A percentile compares a stretch with the other conserved stretches of the same genome.
Conservation (phyloP, 2,888 invertebrate genomes). For the Chaetogeoica ovagalla region DNA sequence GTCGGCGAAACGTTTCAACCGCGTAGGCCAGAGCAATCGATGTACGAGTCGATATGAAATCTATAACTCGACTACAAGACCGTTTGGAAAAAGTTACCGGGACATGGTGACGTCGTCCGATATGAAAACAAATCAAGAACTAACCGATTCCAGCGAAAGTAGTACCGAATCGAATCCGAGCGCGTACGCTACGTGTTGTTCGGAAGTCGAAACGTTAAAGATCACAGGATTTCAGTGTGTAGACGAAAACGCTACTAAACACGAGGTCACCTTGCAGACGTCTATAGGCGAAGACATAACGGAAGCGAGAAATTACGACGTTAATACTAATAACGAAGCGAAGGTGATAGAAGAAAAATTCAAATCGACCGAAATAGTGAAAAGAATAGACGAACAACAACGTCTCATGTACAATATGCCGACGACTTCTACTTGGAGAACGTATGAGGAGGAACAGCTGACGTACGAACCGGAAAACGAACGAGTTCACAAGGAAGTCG, state of each 20-base stretch:
- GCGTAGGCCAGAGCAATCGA: slow-evolving; percentile 31
- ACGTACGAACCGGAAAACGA: slow-evolving; percentile 57
- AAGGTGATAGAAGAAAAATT: slow-evolving; percentile 35
- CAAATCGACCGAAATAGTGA: slow-evolving; percentile 47
- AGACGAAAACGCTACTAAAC: slow-evolving; percentile 49
- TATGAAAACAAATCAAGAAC: slow-evolving; percentile 6
- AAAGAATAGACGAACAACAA: slow-evolving; percentile 36
- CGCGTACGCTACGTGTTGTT: slow-evolving; percentile 51
- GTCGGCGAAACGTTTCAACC: slow-evolving; percentile 29
- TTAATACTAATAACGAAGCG: slow-evolving; percentile 33
- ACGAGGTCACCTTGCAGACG: slow-evolving; percentile 51
- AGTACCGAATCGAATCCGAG: slow-evolving; percentile 45
- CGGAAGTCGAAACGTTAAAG: slow-evolving; percentile 53
- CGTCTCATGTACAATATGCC: slow-evolving; percentile 53
- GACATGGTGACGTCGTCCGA: slow-evolving; percentile 45
- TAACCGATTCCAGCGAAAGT: slow-evolving; percentile 59
- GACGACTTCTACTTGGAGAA: slow-evolving; percentile 42
- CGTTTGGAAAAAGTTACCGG: slow-evolving; percentile 55
- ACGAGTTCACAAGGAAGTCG: slow-evolving; percentile 56
- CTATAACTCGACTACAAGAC: slow-evolving; percentile 55
- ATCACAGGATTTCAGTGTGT: slow-evolving; percentile 54
- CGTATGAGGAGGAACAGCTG: slow-evolving; percentile 56
- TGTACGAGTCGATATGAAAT: slow-evolving; percentile 55
- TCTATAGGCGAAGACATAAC: slow-evolving; percentile 39
- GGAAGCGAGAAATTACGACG: slow-evolving; percentile 53